phyloP scores from a whole-genome alignment of 2,797 vertebrate species.

The Calcarius lapponicus region DNA sequence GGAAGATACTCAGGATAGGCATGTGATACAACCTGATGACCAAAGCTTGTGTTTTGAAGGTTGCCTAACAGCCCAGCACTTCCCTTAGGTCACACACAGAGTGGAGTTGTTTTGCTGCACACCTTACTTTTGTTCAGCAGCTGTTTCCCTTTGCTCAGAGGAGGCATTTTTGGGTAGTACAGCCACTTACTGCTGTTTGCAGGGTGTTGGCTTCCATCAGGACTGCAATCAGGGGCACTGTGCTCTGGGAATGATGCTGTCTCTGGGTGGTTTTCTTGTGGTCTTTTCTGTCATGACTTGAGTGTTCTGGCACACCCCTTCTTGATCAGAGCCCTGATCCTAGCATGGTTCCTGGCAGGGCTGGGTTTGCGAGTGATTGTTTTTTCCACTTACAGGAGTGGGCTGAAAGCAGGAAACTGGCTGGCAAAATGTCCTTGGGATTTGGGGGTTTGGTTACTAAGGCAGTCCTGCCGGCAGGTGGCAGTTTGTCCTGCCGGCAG shows the following conservation, averaged over 20 bases:
- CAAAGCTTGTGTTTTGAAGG: not conserved
- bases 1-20: not conserved
- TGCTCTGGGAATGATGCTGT: not conserved
- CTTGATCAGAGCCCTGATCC: not conserved
- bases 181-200: not conserved
- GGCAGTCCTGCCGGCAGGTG: not conserved
- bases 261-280: not conserved
- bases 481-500: not conserved
- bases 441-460: not conserved
- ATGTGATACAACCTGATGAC: not conserved
- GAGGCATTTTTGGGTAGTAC: not conserved
- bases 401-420: not conserved
- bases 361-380: not conserved
- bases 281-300: not conserved
- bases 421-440: not conserved
- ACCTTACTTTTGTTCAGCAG: rapidly evolving
- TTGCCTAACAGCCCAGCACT: not conserved
- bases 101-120: not conserved
- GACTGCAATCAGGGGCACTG: rapidly evolving
- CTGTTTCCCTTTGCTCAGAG: not conserved
- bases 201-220: not conserved
- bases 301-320: not conserved
- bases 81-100: not conserved
- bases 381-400: not conserved
- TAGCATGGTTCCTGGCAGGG: not conserved